phyloP scores from a whole-genome alignment of 2,113 vertebrate species.

The Anolis sagrei region DNA sequence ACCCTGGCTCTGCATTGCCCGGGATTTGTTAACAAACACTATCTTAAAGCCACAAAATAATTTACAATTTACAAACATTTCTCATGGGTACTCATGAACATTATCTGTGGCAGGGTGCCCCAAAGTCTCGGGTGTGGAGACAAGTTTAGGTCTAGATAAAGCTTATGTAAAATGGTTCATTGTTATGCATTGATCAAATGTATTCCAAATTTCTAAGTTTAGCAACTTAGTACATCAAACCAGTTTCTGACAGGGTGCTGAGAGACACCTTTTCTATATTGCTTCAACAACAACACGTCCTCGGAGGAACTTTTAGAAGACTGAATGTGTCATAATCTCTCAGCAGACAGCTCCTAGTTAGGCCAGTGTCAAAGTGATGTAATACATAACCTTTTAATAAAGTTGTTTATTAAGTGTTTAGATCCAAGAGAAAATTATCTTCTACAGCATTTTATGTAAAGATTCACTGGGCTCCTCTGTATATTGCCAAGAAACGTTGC shows the following conservation, averaged over 20 bases:
- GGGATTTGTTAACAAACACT: too few species aligned
- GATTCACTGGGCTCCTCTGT: not conserved
- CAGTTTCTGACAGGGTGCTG: too few species aligned
- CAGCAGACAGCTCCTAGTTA: not conserved
- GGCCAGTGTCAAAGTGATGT: not conserved
- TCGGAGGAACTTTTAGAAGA: too few species aligned
- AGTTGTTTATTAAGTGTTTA: not conserved
- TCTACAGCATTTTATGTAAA: not conserved
- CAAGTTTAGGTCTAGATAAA: conserved; percentile 31
- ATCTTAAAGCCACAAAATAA: conserved; percentile 39
- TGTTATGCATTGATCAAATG: conserved; percentile 27
- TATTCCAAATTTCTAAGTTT: not conserved
- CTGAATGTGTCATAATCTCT: too few species aligned
- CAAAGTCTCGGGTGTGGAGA: conserved; percentile 41
- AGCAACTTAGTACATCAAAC: too few species aligned
- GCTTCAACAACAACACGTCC: not conserved
- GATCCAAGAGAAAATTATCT: rapidly evolving
- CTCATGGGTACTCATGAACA: conserved; percentile 68
- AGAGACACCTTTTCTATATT: too few species aligned
- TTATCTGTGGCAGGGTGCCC: conserved; percentile 10
- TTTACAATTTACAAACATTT: conserved; percentile 64
- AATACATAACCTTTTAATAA: conserved; percentile 43
- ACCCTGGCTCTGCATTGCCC: too few species aligned
- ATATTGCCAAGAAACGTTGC: conserved; percentile 48
- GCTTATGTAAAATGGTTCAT: conserved; percentile 31